A percentile compares a stretch with the other conserved stretches of the same genome.
These are phyloP conservation scores for Phenganax marumi DNA, from an alignment of 92 coral and sea anemone genomes.

Conservation along the genomic window DNA sequence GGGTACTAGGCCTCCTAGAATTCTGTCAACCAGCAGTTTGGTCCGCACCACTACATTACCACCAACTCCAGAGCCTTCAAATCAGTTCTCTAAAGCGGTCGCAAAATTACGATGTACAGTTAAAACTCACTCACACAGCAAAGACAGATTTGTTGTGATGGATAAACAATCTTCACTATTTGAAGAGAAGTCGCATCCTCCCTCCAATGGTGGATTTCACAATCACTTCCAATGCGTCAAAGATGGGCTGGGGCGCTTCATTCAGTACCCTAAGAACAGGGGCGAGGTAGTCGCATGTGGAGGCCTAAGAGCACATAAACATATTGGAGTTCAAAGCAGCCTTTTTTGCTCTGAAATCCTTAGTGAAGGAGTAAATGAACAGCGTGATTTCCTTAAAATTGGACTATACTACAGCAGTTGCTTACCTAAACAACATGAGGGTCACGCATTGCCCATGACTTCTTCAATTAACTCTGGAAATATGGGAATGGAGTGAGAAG, in stretches of 20 bases:
- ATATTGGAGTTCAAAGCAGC: background rate
- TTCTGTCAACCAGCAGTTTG: background rate
- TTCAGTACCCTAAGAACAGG: too few species aligned
- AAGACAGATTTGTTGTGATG: background rate
- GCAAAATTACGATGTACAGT: background rate
- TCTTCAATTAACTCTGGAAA: background rate
- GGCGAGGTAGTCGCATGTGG: too few species aligned
- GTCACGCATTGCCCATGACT: too few species aligned
- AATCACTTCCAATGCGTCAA: background rate
- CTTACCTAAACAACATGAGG: too few species aligned
- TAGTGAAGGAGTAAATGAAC: background rate
- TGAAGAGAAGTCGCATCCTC: background rate
- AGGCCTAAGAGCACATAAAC: background rate
- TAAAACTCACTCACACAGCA: background rate
- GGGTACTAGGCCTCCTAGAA: background rate
- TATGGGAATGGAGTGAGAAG: background rate
- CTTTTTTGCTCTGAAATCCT: background rate
- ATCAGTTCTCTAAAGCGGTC: background rate
- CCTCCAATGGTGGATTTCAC: conserved; percentile 9
- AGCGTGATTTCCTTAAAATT: too few species aligned
- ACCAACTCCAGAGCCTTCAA: background rate
- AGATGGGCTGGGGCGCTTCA: background rate
- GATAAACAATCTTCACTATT: background rate
- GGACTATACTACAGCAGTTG: too few species aligned
- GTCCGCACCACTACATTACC: background rate